phyloP scores from a whole-genome alignment of 2,113 vertebrate species.

The Phoenicopterus ruber region DNA sequence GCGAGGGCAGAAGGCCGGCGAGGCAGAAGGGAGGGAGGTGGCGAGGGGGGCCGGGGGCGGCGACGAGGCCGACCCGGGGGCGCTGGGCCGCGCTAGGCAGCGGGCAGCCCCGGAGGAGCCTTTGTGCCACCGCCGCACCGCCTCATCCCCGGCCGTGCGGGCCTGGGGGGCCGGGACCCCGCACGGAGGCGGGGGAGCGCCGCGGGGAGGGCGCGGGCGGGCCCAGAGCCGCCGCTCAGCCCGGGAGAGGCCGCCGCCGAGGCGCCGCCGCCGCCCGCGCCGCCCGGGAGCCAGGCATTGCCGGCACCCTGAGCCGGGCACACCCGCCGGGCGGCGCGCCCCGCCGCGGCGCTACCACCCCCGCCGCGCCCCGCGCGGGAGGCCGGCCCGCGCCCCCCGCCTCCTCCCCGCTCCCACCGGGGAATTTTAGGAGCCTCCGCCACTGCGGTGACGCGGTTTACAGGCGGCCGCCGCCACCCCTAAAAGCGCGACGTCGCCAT shows the following conservation, averaged over 20 bases:
- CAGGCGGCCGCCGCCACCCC: background rate
- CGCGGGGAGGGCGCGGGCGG: background rate
- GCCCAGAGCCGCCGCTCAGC: background rate
- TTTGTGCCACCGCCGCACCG: slow-evolving; percentile 1
- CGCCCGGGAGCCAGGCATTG: background rate
- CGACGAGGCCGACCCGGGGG: background rate
- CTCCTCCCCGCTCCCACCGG: background rate
- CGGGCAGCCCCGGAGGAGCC: slow-evolving; percentile 28
- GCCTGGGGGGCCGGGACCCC: background rate
- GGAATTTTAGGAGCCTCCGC: background rate
- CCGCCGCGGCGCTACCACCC: fast-evolving
- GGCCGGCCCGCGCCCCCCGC: fast-evolving
- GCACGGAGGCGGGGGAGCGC: background rate
- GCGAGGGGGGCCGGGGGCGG: background rate
- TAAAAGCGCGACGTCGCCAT: fast-evolving
- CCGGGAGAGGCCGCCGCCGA: background rate
- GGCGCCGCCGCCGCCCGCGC: background rate
- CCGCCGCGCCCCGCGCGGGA: fast-evolving
- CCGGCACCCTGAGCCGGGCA: background rate
- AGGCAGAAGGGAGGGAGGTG: background rate
- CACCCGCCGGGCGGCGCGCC: background rate
- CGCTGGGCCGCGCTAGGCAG: slow-evolving; percentile 9
- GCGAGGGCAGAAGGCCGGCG: background rate
- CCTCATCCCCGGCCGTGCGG: slow-evolving; percentile 16
- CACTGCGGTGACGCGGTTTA: background rate